These are phyloP conservation scores for Micropterix aruncella DNA, from an alignment of 2,888 invertebrate genomes.

Conservation along the genomic window DNA sequence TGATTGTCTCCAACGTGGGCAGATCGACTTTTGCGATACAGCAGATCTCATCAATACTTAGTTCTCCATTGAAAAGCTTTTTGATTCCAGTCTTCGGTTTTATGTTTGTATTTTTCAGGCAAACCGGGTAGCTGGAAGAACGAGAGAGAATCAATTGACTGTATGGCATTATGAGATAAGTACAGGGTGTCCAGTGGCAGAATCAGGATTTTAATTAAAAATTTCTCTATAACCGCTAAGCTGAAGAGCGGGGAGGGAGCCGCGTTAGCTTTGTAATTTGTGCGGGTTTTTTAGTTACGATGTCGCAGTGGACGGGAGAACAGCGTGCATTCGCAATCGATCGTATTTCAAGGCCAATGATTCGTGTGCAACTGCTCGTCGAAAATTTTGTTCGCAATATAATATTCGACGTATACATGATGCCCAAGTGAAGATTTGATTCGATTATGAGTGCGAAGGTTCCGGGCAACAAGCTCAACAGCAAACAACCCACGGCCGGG, in stretches of 20 bases:
- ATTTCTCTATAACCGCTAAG: background rate
- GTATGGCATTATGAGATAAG: no score
- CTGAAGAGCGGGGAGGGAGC: background rate
- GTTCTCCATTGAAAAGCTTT: constrained; percentile 62
- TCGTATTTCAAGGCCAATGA: background rate
- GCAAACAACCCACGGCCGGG: background rate
- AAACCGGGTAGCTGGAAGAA: constrained; percentile 8
- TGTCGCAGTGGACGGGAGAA: no score
- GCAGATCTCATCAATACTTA: constrained; percentile 83
- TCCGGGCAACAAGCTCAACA: background rate
- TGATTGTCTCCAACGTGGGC: constrained; percentile 63
- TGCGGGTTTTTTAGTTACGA: no score
- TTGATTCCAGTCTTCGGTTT: constrained; percentile 33
- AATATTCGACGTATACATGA: no score
- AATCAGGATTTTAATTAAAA: background rate
- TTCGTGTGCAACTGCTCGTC: no score
- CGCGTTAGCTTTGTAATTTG: background rate
- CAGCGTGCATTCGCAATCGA: background rate
- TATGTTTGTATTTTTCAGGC: constrained; percentile 23
- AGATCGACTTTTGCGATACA: constrained; percentile 65
- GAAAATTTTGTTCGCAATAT: no score
- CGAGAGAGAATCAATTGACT: no score
- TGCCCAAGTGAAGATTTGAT: no score
- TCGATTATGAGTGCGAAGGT: no score
- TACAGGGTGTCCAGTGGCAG: background rate